Percentiles rank a stretch among this genome's conserved stretches.
phyloP scores from a whole-genome alignment of 2,888 invertebrate species.

The Petrophora chlorosata region DNA sequence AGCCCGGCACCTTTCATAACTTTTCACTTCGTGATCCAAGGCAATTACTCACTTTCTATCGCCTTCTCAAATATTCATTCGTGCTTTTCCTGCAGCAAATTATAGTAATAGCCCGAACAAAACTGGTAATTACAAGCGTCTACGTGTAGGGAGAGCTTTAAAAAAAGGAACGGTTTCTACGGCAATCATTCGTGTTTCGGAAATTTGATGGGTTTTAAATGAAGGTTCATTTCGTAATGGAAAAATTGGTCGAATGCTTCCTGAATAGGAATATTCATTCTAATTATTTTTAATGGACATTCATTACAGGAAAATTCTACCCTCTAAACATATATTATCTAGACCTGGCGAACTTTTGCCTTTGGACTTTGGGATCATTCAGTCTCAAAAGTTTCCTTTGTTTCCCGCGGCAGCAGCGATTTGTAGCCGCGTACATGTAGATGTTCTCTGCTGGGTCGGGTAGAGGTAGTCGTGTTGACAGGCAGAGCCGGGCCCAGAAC shows the following conservation, averaged over 20 bases:
- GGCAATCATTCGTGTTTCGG: slow-evolving; percentile 42
- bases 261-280: slow-evolving; percentile 5
- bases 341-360: slow-evolving; percentile 1
- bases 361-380: slow-evolving; percentile 11
- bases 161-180: slow-evolving; percentile 53
- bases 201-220: slow-evolving; percentile 52
- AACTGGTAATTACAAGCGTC: slow-evolving; percentile 76
- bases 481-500: slow-evolving; percentile 74
- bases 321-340: too few relatives aligned
- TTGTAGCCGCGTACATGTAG: slow-evolving; percentile 51
- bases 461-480: slow-evolving; percentile 67
- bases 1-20: slow-evolving; percentile 81
- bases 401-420: slow-evolving; percentile 37
- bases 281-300: not conserved
- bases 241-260: slow-evolving; percentile 32
- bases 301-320: not conserved
- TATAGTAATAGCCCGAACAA: slow-evolving; percentile 77
- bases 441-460: slow-evolving; percentile 50
- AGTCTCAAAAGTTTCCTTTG: slow-evolving; percentile 34
- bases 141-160: slow-evolving; percentile 60
- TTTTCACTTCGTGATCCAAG: slow-evolving; percentile 83
- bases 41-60: slow-evolving; percentile 82
- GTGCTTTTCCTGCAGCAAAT: slow-evolving; percentile 79
- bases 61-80: slow-evolving; percentile 83
- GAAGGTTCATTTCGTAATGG: slow-evolving; percentile 55